Evolutionary conservation across 2,113 vertebrate genomes (phyloP).

Genomic region (Dendropsophus ebraccatus): DNA sequence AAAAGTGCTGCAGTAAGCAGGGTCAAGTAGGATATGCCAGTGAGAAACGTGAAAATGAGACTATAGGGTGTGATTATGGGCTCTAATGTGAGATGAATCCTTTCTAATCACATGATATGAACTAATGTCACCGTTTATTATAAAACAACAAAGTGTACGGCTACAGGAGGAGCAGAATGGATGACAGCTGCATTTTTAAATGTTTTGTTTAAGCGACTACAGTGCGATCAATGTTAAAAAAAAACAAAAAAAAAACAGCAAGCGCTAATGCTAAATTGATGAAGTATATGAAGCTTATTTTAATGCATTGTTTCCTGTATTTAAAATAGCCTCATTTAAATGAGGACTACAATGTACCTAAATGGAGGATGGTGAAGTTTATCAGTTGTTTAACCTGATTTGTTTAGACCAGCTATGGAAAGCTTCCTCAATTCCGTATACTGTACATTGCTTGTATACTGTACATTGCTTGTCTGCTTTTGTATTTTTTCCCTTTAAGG

Average conservation of each 20-base stretch:
- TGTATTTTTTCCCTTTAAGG: no score
- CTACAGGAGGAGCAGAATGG: slow-evolving; percentile 78
- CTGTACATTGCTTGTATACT: no score
- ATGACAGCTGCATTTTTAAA: slow-evolving; percentile 86
- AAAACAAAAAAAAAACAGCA: slow-evolving; percentile 66
- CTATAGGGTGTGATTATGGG: slow-evolving; percentile 86
- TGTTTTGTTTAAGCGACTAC: slow-evolving; percentile 73
- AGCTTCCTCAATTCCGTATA: background rate
- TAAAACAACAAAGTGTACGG: slow-evolving; percentile 82
- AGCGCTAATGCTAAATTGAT: slow-evolving; percentile 65
- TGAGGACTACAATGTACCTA: background rate
- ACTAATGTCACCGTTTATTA: slow-evolving; percentile 89
- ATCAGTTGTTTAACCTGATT: background rate
- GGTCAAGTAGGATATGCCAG: slow-evolving; percentile 82
- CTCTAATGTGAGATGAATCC: slow-evolving; percentile 82
- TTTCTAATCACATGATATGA: slow-evolving; percentile 86
- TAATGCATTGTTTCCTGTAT: slow-evolving; percentile 15
- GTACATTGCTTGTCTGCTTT: no score
- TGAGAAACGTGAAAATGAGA: slow-evolving; percentile 78
- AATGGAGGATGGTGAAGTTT: background rate
- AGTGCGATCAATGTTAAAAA: slow-evolving; percentile 65
- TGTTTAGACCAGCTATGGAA: background rate
- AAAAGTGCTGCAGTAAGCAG: slow-evolving; percentile 90
- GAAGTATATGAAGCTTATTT: slow-evolving; percentile 58
- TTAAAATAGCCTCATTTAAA: slow-evolving; percentile 2